Base-by-base conservation (phyloP, 2,888 invertebrate species). In the Ornithoptera alexandrae region DNA sequence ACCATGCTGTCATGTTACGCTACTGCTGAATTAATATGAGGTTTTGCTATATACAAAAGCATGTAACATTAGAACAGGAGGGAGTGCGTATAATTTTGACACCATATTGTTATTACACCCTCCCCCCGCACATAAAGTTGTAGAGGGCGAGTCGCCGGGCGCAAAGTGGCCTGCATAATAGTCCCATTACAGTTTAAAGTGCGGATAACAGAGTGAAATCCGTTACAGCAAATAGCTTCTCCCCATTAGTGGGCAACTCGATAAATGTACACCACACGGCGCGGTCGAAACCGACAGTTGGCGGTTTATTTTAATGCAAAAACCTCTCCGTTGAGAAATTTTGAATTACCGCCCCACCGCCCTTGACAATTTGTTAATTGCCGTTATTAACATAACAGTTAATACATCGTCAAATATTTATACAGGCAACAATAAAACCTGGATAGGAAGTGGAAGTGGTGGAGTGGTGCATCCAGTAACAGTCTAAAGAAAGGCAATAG, bases 181-280 rank as follows among this genome's bases (percentile, higher is more conserved):
- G 79, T 73, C 75, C 77, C 76, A 79, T 79, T 79, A 79, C 75
- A 75, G 77, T 81, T 84, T 82, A 82, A 83, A 83, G 75, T 77
- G 77, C 76, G 74, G 75, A 81, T 81, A 79, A 82, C 79, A 78
- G 78, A 84, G 83, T 82, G 78, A 81, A 83, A 83, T 83, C 78
- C 85, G 84, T 85, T 85, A 84, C 76, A 72, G 80, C 73, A 78
- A 85, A 86, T 85, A 82, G 83, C 81, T 78, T 66, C 73, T 72
- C 76, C 81, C 83, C 84, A 86, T 87, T 87, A 86, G 79, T 53
- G 79, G 74, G 72, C 80, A 77, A 82, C 75, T 76, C 84, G 84
- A 87, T 86, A 81, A 82, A 86, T 83, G 84, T 79, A 79, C 79
- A 77, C 78, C 76, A 69, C 68, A 72, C 60, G 24, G 62, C 57